Conservation (phyloP, 2,113 vertebrate species). For the Coreoperca whiteheadi region DNA sequence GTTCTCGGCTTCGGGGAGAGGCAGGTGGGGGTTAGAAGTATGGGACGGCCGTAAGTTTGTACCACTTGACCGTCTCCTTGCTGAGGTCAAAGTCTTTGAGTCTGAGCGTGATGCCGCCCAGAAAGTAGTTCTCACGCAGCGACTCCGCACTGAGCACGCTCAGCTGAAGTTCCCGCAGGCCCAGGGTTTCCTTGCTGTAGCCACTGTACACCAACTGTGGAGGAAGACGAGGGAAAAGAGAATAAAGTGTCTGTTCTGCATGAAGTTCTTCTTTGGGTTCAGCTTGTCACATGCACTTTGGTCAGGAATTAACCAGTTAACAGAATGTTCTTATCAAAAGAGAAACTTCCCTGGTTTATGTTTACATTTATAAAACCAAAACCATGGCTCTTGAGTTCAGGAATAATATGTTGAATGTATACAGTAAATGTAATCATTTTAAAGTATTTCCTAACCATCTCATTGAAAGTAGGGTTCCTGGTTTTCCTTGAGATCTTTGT, state of each 20-base stretch:
- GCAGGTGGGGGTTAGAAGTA: constrained; percentile 83
- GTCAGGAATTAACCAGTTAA: not conserved
- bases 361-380: not conserved
- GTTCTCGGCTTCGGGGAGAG: not conserved
- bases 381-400: not conserved
- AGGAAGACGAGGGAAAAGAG: constrained; percentile 20
- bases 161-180: constrained; percentile 93
- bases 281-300: not conserved
- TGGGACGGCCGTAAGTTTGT: constrained; percentile 91
- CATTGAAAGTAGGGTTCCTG: constrained; percentile 98
- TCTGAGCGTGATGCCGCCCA: constrained; percentile 93
- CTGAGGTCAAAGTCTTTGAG: constrained; percentile 97
- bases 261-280: not conserved
- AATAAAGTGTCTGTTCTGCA: not conserved
- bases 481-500: constrained; percentile 97
- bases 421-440: not conserved
- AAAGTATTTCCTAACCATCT: constrained; percentile 89
- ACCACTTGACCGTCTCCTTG: constrained; percentile 97
- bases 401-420: not conserved
- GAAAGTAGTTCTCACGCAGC: constrained; percentile 95
- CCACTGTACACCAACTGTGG: constrained; percentile 94
- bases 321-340: not conserved
- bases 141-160: constrained; percentile 97
- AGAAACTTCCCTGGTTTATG: not conserved
- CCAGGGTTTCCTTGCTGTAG: constrained; percentile 93